Evolutionary conservation across 1,140 invertebrate genomes (phyloP).

Genomic region (Bombyx mandarina): DNA sequence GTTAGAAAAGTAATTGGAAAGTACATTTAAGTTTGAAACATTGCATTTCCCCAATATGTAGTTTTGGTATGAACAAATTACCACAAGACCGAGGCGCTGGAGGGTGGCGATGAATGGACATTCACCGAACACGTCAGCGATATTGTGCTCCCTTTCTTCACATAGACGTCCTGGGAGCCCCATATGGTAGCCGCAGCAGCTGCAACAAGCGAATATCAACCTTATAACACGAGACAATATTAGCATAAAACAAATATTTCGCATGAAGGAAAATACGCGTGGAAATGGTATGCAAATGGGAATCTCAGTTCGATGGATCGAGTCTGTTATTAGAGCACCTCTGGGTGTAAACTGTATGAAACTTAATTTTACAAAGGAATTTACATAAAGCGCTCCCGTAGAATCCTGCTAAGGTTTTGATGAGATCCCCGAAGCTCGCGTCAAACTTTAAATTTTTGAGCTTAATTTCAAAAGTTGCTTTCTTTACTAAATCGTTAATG

Average conservation of each 20-base stretch:
- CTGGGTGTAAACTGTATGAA: conserved; percentile 2
- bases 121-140: conserved; percentile 90
- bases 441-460: too few species aligned
- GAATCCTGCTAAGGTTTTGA: too few species aligned
- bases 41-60: too few species aligned
- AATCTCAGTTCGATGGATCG: conserved; percentile 7
- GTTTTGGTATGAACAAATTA: conserved; percentile 15
- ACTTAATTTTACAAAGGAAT: conserved; percentile 1
- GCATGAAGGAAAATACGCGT: not conserved
- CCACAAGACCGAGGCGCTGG: conserved; percentile 81
- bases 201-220: conserved; percentile 70
- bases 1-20: too few species aligned
- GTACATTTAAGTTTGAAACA: too few species aligned
- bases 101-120: conserved; percentile 86
- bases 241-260: too few species aligned
- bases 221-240: too few species aligned
- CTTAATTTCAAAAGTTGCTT: too few species aligned
- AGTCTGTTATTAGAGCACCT: conserved; percentile 2
- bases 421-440: too few species aligned
- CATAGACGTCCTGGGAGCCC: conserved; percentile 89
- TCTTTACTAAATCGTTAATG: too few species aligned
- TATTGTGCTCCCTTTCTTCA: conserved; percentile 92
- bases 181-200: conserved; percentile 88
- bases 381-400: too few species aligned
- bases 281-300: conserved; percentile 12